Percentiles rank a stretch among this genome's conserved stretches.
phyloP scores from a whole-genome alignment of 2,888 invertebrate genomes.

The Heliconius sara region DNA sequence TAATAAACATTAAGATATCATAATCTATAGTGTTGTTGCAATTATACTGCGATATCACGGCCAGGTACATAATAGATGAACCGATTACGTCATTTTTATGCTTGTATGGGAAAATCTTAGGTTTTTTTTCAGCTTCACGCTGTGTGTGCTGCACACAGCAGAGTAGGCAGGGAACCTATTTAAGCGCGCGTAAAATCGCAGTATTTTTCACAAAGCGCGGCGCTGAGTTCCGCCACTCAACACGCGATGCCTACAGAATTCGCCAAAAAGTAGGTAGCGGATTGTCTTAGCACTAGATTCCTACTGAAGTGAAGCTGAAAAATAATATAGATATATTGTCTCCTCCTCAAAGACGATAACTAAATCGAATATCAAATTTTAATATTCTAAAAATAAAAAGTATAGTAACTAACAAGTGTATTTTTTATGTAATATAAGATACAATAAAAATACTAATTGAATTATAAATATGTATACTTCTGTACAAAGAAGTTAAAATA shows the following conservation, averaged over 20 bases:
- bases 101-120: slow-evolving; percentile 6
- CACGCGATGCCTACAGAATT: too few species aligned
- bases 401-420: not conserved
- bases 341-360: too few species aligned
- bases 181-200: too few species aligned
- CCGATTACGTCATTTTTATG: slow-evolving; percentile 43
- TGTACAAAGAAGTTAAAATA: not conserved
- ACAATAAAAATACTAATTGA: not conserved
- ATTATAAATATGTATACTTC: not conserved
- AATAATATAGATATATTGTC: too few species aligned
- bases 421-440: not conserved
- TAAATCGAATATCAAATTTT: not conserved
- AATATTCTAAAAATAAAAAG: not conserved
- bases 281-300: too few species aligned
- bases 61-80: slow-evolving; percentile 51
- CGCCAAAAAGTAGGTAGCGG: too few species aligned
- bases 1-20: slow-evolving; percentile 23
- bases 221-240: too few species aligned
- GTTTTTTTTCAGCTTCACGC: not conserved
- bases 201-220: too few species aligned
- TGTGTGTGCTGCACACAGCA: not conserved
- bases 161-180: not conserved
- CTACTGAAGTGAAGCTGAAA: too few species aligned
- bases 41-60: slow-evolving; percentile 50
- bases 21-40: slow-evolving; percentile 12